Conservation (phyloP, 2,888 invertebrate species). For the Drosophila colorata region DNA sequence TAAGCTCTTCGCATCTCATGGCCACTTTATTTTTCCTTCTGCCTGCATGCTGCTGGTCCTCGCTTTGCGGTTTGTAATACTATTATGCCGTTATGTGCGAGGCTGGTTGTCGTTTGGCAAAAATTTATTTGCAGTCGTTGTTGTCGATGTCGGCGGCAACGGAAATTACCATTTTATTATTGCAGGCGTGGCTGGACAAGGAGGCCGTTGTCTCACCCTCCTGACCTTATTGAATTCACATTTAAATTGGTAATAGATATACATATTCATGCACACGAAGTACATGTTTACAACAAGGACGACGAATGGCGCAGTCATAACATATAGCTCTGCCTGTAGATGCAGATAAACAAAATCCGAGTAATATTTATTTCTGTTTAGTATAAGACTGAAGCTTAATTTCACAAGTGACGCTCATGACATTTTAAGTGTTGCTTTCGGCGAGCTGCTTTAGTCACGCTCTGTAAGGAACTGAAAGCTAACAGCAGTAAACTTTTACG, state of each 20-base stretch:
- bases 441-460: not conserved
- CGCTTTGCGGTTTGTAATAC: constrained; percentile 65
- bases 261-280: constrained; percentile 60
- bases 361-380: constrained; percentile 51
- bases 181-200: constrained; percentile 48
- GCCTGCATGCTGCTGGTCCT: too few relatives aligned
- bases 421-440: not conserved
- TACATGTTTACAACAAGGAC: constrained; percentile 11
- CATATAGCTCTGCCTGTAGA: constrained; percentile 12
- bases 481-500: not conserved
- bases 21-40: constrained; percentile 40
- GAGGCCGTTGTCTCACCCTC: not conserved
- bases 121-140: constrained; percentile 68
- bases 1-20: constrained; percentile 27
- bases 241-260: constrained; percentile 74
- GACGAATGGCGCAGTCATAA: constrained; percentile 12
- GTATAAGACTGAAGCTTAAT: constrained; percentile 20
- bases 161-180: constrained; percentile 80
- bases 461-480: not conserved
- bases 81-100: constrained; percentile 60
- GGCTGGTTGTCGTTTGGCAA: constrained; percentile 66
- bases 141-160: constrained; percentile 45
- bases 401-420: not conserved
- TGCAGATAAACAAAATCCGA: constrained; percentile 33
- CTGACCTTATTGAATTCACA: constrained; percentile 69